These are phyloP conservation scores for Parnassius mnemosyne DNA, from an alignment of 2,888 invertebrate species.

Conservation along the genomic window DNA sequence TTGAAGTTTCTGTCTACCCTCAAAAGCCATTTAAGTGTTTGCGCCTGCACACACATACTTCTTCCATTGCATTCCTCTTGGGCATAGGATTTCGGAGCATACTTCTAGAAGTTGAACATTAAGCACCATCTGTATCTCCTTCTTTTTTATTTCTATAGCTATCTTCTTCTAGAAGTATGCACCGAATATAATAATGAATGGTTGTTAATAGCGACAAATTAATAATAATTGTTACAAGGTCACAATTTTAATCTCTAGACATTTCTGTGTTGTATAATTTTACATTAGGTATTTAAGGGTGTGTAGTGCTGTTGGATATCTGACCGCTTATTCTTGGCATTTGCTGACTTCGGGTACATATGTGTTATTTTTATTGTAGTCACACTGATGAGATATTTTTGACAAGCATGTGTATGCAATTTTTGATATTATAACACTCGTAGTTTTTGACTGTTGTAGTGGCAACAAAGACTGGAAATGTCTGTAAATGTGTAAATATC, in stretches of 20 bases:
- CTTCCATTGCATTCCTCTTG: constrained; percentile 1
- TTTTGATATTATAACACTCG: not conserved
- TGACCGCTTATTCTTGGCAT: constrained; percentile 3
- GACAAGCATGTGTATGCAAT: constrained; percentile 1
- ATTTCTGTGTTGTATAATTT: constrained; percentile 18
- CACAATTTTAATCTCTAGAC: constrained; percentile 17
- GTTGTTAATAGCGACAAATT: constrained; percentile 1
- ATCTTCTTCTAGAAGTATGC: constrained; percentile 9
- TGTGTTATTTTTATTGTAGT: constrained; percentile 1
- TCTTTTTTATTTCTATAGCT: not conserved
- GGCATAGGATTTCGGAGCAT: not conserved
- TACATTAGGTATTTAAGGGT: constrained; percentile 5
- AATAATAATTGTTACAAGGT: constrained; percentile 16
- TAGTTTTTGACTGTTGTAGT: not conserved
- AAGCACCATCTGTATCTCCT: too few relatives aligned
- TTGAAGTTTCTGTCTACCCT: not conserved
- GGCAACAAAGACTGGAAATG: too few relatives aligned
- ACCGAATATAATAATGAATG: not conserved
- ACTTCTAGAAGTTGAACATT: not conserved
- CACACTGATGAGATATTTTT: constrained; percentile 5
- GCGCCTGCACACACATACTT: not conserved
- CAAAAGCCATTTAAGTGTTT: not conserved
- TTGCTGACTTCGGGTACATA: constrained; percentile 5
- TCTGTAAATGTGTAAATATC: too few relatives aligned
- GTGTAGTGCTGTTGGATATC: constrained; percentile 7